Percentiles rank a stretch among this genome's conserved stretches.
Evolutionary conservation across 2,888 invertebrate genomes (phyloP).

Genomic region (Caenorhabditis macrosperma): DNA sequence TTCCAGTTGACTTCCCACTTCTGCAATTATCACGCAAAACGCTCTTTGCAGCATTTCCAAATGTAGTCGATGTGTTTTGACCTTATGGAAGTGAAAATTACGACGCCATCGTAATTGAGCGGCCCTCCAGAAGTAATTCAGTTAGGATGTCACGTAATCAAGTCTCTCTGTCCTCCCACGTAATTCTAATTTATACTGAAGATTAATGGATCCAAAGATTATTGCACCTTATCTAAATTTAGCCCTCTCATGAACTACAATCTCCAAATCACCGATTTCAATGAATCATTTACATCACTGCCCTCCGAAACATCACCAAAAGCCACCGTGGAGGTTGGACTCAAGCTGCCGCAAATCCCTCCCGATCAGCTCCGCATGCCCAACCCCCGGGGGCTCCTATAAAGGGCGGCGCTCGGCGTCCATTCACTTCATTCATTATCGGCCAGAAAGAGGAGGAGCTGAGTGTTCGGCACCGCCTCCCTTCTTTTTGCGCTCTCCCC

Average conservation of each 20-base stretch:
- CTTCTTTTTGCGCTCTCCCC: conserved; percentile 11
- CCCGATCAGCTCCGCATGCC: conserved; percentile 35
- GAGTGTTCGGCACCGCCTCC: conserved; percentile 38
- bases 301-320: conserved; percentile 34
- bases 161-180: neutral
- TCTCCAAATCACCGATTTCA: neutral
- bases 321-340: neutral
- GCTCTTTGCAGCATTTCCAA: neutral
- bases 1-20: too few relatives aligned
- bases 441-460: conserved; percentile 15
- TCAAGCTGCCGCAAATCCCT: conserved; percentile 26
- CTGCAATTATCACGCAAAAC: neutral
- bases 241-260: neutral
- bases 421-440: conserved; percentile 42
- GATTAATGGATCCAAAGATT: neutral
- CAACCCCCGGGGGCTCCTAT: conserved; percentile 35
- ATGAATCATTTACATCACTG: neutral
- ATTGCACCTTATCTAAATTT: neutral
- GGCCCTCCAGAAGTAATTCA: neutral
- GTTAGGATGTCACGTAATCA: neutral
- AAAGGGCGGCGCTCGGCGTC: conserved; percentile 38
- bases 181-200: neutral
- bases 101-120: neutral
- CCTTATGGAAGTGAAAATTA: neutral
- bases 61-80: neutral